phyloP scores from a whole-genome alignment of 1,140 invertebrate species.

The Penaeus vannamei region DNA sequence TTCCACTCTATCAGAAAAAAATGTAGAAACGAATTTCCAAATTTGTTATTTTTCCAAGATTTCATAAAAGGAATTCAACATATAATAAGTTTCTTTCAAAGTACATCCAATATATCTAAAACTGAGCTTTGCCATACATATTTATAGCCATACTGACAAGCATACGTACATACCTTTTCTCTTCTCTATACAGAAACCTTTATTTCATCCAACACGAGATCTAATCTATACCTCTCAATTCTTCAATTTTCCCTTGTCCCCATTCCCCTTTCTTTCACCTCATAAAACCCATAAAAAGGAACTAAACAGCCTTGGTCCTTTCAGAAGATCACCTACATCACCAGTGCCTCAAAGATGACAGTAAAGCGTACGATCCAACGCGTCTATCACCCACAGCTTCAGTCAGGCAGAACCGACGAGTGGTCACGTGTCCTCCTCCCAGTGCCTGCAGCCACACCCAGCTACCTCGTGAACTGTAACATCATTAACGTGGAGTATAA shows the following conservation, averaged over 20 bases:
- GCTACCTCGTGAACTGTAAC: slow-evolving; percentile 39
- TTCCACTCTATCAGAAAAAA: no score
- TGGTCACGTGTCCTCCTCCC: slow-evolving; percentile 20
- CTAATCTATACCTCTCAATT: no score
- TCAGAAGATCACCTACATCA: slow-evolving; percentile 34
- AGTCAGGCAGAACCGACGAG: not conserved
- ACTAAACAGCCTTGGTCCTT: not conserved
- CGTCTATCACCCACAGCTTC: slow-evolving; percentile 38
- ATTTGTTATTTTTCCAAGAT: no score
- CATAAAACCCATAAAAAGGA: no score
- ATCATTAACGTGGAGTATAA: slow-evolving; percentile 28
- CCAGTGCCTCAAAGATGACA: not conserved
- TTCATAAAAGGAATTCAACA: no score
- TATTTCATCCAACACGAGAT: no score
- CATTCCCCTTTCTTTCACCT: no score
- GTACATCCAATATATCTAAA: no score
- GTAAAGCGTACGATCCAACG: slow-evolving; percentile 4
- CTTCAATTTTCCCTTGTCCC: no score
- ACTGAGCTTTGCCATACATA: not conserved
- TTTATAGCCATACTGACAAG: not conserved
- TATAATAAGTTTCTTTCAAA: no score
- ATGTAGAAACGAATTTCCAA: no score
- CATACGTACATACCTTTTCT: not conserved
- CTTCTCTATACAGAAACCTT: no score
- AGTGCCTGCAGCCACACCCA: slow-evolving; percentile 32